Base-by-base conservation (phyloP, 1,140 invertebrate genomes). In the Euschistus heros region DNA sequence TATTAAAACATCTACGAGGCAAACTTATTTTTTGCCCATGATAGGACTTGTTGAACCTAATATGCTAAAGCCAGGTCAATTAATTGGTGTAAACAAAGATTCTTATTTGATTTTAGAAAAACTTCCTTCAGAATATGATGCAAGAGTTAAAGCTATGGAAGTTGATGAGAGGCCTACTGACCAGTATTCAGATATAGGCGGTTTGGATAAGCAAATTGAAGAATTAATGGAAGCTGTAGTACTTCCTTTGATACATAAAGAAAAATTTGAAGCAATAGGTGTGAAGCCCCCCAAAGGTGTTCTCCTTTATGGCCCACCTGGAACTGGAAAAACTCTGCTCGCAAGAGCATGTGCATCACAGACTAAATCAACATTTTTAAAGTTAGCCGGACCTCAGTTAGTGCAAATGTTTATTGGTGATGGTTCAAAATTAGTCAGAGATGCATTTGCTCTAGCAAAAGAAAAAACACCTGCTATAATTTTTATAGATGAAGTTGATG, bases 361-460 rank as follows among this genome's bases (percentile, higher is more conserved):
- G 77, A 98, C 95, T 27, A 98, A 98, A 76, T 97, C 94, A 2
- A 97, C 95, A 8, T 98, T 98, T 77, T 79, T 98, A 24, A 91
- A 91, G 75, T 75, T 98, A 15, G 96, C 96, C 69, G 96, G 96
- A 18, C 95, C 96, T 17, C 95, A 99, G 74, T 77, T 98, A 15
- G 96, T 98, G 22, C 96, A 99, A 76, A 99, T 98, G 96, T 98
- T 98, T 74, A 89, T 89, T 71, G 96, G 96, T 76, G 96, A 98
- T 77, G 96, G 96, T 70, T 94, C 96, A 0, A 98, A 98, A 76
- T 77, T 98, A 17, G 68, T 73, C 8, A 63, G 72, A 8, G 70
- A 73, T 24, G 26, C 67, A 2, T 73, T 73, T 60, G 62, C 65
- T 15, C 55, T 66, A 2, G 69, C 69, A 0, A 66, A 66, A 64